Evolutionary conservation across 1,140 invertebrate species (phyloP).

Genomic region (Papilio polytes): DNA sequence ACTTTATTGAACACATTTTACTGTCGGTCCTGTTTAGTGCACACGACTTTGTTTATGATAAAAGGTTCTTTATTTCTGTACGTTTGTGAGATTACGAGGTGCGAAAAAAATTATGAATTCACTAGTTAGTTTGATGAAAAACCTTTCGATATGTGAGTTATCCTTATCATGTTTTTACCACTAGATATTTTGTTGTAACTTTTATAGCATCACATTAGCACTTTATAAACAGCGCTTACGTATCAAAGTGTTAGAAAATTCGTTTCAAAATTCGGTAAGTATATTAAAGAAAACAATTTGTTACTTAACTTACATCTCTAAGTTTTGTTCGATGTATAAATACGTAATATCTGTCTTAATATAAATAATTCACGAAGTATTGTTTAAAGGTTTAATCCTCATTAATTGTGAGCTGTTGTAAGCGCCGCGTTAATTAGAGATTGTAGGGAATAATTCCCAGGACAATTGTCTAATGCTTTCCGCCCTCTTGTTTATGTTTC

Average conservation of each 20-base stretch:
- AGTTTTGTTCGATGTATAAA: not conserved
- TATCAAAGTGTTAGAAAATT: no score
- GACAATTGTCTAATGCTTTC: not conserved
- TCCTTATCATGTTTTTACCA: no score
- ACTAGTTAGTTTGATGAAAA: not conserved
- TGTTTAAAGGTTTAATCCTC: not conserved
- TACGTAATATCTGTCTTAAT: not conserved
- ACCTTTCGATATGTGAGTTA: no score
- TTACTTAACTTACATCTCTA: no score
- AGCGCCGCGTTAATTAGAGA: slow-evolving; percentile 6
- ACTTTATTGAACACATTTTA: slow-evolving; percentile 38
- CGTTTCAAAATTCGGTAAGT: no score
- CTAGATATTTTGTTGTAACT: no score
- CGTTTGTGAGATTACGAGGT: not conserved
- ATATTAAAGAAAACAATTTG: no score
- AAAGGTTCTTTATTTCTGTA: slow-evolving; percentile 29
- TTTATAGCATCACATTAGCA: no score
- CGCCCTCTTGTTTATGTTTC: slow-evolving; percentile 22
- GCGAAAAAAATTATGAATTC: not conserved
- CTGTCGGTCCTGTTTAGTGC: slow-evolving; percentile 27
- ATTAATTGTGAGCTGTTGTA: slow-evolving; percentile 6
- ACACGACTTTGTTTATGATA: slow-evolving; percentile 33
- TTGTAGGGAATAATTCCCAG: slow-evolving; percentile 15
- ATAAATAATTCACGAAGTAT: not conserved
- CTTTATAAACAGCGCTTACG: no score